These are phyloP conservation scores for Trinorchestia longiramus DNA, from an alignment of 1,140 invertebrate genomes.

Conservation along the genomic window DNA sequence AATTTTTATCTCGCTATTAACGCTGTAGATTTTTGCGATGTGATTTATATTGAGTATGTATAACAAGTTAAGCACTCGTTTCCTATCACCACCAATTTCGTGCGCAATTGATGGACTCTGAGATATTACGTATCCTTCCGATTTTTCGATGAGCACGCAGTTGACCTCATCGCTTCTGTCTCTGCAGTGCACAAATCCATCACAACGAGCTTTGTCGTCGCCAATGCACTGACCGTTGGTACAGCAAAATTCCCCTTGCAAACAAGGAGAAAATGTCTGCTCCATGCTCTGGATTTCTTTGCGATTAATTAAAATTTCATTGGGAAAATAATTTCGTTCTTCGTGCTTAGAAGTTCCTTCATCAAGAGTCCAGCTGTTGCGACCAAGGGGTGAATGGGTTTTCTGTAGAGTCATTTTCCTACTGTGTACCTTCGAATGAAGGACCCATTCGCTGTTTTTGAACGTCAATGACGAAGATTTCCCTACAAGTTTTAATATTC, in stretches of 20 bases:
- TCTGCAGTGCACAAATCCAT: conserved; percentile 11
- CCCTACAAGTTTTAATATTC: not conserved
- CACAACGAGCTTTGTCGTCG: not conserved
- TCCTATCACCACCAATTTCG: not conserved
- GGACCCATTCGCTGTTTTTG: not conserved
- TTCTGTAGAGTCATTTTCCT: not conserved
- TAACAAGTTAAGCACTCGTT: not conserved
- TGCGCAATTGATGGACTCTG: not conserved
- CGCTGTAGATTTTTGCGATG: conserved; percentile 8
- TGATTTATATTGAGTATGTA: not conserved
- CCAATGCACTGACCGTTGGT: not conserved
- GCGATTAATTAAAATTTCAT: not conserved
- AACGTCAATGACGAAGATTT: not conserved
- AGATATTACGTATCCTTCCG: not conserved
- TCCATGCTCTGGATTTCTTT: not conserved
- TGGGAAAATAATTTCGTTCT: not conserved
- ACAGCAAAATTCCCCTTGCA: conserved; percentile 36
- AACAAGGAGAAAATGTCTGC: conserved; percentile 28
- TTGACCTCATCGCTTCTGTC: conserved; percentile 13
- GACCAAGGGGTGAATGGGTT: conserved; percentile 9
- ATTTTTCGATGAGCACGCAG: not conserved
- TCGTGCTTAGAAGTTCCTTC: not conserved
- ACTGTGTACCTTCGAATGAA: not conserved
- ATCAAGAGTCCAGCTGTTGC: not conserved
- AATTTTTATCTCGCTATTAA: not conserved